Evolutionary conservation across 2,797 vertebrate species (phyloP).

Genomic region (Masticophis lateralis): DNA sequence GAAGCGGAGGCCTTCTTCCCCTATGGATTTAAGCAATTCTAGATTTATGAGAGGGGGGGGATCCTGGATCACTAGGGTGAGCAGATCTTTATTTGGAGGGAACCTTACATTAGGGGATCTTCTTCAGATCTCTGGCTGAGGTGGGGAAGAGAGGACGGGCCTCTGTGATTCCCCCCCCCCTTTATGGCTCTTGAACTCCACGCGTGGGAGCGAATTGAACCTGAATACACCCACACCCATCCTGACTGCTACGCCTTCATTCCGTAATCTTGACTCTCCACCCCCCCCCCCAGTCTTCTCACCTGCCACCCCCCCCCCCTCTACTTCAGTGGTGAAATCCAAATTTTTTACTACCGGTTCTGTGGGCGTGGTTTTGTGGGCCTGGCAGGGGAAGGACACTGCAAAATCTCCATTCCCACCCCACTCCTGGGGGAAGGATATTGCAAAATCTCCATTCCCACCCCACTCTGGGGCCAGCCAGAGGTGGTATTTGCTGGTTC

Average conservation of each 20-base stretch:
- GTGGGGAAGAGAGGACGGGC: not conserved
- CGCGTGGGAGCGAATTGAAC: conserved; percentile 42
- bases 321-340: not conserved
- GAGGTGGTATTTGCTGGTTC: no score
- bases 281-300: conserved; percentile 24
- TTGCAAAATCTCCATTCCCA: no score
- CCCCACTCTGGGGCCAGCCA: no score
- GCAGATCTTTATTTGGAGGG: not conserved
- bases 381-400: no score
- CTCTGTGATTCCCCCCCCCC: conserved; percentile 37
- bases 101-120: not conserved
- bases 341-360: no score
- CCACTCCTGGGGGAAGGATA: no score
- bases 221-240: conserved; percentile 25
- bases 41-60: not conserved
- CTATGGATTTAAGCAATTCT: not conserved
- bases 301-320: conserved; percentile 31
- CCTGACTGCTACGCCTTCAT: conserved; percentile 56
- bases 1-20: no score
- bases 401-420: no score
- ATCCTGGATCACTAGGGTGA: not conserved
- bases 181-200: not conserved
- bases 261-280: conserved; percentile 53
- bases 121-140: conserved; percentile 35
- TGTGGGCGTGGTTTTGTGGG: no score